Evolutionary conservation across 2,888 invertebrate genomes (phyloP), one percentile per base, ranked within the genome.

Genomic region (Hecatera dysodea): DNA sequence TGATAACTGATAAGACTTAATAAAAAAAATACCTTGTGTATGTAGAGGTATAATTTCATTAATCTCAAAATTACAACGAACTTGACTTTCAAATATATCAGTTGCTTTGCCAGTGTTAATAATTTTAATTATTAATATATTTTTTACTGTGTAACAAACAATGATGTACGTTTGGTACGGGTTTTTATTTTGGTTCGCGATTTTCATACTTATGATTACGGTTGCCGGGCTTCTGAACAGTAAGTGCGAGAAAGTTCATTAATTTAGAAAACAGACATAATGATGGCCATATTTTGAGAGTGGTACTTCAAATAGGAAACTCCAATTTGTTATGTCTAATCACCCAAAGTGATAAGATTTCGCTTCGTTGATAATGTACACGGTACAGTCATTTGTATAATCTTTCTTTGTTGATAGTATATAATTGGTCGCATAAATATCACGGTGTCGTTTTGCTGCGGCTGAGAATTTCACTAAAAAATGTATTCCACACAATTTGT

Each of bases 261-360:
- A 7, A 29, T 29, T 5, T 11, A 29, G 7, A 7, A 24, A 15
- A 52, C 48, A 15, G 22, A 50, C 1, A 24, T 15, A 24, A 24
- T 1, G 6, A 8, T 1, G 27, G 5, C 33, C 33, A 22, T 19
- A 33, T 17, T 33, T 46, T 17, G 1, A 1, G 8, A 7, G 17
- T 24, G 17, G 8, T 53, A 53, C 24, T 1, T 55, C 24, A 19
- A n/a, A 12, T 19, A 19, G 24, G 12, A n/a, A 24, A 11, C n/a
- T 12, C 12, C 33, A 62, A 57, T 56, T 3, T 29, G 1, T 17
- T 46, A 3, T 59, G 57, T 27, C 15, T 67, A 63, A 64, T 79
- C 53, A 44, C 7, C 2, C 33, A 9, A 50, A 6, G 4, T 15
- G 77, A 77, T 77, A 77, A 75, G 80, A 77, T 77, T 75, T 64